Evolutionary conservation across 2,797 vertebrate genomes (phyloP).

Genomic region (Smutsia temminckii): DNA sequence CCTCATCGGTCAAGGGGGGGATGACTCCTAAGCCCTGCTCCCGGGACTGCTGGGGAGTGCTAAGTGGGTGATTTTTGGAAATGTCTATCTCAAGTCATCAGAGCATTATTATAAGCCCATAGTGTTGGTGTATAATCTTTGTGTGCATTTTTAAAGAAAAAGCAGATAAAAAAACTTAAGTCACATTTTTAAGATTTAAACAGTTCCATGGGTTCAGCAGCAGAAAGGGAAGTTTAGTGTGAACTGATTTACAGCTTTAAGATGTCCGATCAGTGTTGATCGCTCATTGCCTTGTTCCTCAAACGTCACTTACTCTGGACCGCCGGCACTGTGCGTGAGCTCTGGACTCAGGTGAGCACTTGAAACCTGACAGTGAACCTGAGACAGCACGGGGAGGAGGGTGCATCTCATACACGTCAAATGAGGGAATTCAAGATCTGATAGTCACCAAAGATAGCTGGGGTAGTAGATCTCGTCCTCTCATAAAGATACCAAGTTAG

Average conservation of each 20-base stretch:
- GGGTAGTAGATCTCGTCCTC: no score
- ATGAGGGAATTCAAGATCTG: neutral
- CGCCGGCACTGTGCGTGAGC: neutral
- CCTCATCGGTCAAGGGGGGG: neutral
- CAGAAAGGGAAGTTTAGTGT: accelerated
- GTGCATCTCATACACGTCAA: neutral
- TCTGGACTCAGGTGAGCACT: accelerated
- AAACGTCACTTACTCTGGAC: accelerated
- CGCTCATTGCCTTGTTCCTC: accelerated
- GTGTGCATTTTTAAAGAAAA: neutral
- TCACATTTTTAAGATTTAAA: neutral
- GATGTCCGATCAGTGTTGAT: accelerated
- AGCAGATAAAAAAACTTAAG: neutral
- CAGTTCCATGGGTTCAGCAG: neutral
- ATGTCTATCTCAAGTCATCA: accelerated
- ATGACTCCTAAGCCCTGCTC: constrained; percentile 73
- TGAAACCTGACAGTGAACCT: neutral
- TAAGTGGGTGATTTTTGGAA: constrained; percentile 36
- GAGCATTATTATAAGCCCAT: accelerated
- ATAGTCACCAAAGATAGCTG: no score
- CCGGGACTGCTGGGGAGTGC: constrained; percentile 85
- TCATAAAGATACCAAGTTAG: neutral
- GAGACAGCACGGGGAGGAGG: neutral
- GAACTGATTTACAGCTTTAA: accelerated
- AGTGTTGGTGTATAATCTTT: neutral